Evolutionary conservation across 2,113 vertebrate genomes (phyloP).

Genomic region (Cebidichthys violaceus): DNA sequence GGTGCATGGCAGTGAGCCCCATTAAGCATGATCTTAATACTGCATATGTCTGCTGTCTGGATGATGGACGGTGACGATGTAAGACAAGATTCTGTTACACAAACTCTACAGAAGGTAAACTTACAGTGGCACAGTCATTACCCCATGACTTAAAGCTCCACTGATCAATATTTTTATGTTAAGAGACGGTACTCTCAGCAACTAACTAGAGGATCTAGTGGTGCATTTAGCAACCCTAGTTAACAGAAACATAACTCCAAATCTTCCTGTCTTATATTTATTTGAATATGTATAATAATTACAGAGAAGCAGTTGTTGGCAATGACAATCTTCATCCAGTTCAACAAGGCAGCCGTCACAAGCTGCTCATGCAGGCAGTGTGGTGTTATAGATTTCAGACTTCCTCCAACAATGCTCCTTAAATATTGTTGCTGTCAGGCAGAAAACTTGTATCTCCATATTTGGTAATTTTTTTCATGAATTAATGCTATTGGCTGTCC

Average conservation of each 20-base stretch:
- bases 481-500: neutral
- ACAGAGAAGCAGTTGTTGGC: neutral
- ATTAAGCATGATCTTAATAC: conserved; percentile 47
- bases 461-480: neutral
- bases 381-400: neutral
- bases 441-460: neutral
- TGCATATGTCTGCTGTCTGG: conserved; percentile 34
- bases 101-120: neutral
- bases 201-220: no score
- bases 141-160: neutral
- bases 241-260: neutral
- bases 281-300: neutral
- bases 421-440: neutral
- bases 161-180: neutral
- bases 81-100: neutral
- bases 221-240: neutral
- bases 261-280: neutral
- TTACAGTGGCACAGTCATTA: neutral
- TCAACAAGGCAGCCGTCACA: neutral
- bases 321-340: neutral
- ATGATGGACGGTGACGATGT: conserved; percentile 25
- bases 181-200: no score
- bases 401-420: neutral
- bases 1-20: conserved; percentile 44
- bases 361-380: neutral